Evolutionary conservation across 2,113 vertebrate genomes (phyloP), one percentile per base, ranked within the genome.

Genomic region (Trichechus manatus): DNA sequence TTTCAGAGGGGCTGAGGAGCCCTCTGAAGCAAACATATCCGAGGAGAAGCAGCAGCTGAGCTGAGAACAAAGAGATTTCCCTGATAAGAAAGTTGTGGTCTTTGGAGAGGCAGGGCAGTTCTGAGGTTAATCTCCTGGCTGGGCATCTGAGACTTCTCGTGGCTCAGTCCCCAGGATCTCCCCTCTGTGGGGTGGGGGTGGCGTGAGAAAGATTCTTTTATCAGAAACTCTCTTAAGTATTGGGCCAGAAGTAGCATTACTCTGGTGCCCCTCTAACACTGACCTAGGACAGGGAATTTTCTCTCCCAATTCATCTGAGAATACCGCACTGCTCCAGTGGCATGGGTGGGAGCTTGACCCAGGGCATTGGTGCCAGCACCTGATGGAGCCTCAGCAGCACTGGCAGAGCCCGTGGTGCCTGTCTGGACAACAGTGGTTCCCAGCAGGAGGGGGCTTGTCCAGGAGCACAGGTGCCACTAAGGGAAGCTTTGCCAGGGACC

Each of bases 221-320:
- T 47, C 56, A 81, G 78, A 93, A 80, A 59, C 6, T 66, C 36
- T 89, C 70, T 82, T 72, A 77, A 66, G n/a, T 74, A 27, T 47
- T 47, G 82, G 13, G 6, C 25, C 59, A 23, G 29, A 68, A 27
- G 11, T 42, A 64, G 63, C 17, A 39, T 5, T 31, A 36, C 14
- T 44, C 20, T 50, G 17, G 44, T 14, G 9, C 6, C 31, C 44
- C 13, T 81, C 17, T 39, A 77, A 66, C 13, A 68, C 22, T 29
- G 53, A 81, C 36, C 42, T 39, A 8, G 47, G 2, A 66, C n/a
- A 77, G 36, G 3, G 3, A 44, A 20, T 4, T 25, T 36, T 27
- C 39, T 68, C 27, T 91, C 64, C 68, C 56, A 23, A 39, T 31
- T 53, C n/a, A 86, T 59, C n/a, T 14, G 27, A 56, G 80, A 79